Conservation (phyloP, 2,113 vertebrate genomes). For the Litocranius walleri region DNA sequence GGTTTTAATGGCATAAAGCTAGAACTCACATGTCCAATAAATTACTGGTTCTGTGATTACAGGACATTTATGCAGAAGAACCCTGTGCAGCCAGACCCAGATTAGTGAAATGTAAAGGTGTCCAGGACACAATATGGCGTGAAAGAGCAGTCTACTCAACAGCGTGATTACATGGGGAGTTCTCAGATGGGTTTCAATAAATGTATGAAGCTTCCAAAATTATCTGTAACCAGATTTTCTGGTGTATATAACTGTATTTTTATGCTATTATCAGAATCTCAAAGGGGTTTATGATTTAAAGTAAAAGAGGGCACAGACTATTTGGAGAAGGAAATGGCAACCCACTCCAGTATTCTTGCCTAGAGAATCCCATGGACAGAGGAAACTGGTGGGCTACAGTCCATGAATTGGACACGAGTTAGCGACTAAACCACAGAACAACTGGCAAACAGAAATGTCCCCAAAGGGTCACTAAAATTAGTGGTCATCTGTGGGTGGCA, state of each 20-base stretch:
- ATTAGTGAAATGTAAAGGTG: not conserved
- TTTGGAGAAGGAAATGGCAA: not conserved
- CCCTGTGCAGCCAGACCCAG: not conserved
- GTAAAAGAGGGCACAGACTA: not conserved
- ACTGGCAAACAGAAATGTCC: not conserved
- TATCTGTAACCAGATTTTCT: not conserved
- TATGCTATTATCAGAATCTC: not conserved
- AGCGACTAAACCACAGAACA: not conserved
- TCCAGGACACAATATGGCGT: not conserved
- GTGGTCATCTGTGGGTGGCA: not conserved
- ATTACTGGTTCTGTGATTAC: not conserved
- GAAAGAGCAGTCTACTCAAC: not conserved
- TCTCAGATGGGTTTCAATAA: not conserved
- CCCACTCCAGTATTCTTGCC: not conserved
- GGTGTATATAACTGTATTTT: not conserved
- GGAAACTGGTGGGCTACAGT: not conserved
- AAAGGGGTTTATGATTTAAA: not conserved
- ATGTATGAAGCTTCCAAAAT: not conserved
- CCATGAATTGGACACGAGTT: not conserved
- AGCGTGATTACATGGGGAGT: not conserved
- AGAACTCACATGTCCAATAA: not conserved
- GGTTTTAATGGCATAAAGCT: not conserved
- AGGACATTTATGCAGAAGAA: not conserved
- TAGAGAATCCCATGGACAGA: not conserved
- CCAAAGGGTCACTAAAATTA: not conserved